These are phyloP conservation scores for Drosophila paulistorum DNA, from an alignment of 1,140 invertebrate genomes.

Conservation along the genomic window DNA sequence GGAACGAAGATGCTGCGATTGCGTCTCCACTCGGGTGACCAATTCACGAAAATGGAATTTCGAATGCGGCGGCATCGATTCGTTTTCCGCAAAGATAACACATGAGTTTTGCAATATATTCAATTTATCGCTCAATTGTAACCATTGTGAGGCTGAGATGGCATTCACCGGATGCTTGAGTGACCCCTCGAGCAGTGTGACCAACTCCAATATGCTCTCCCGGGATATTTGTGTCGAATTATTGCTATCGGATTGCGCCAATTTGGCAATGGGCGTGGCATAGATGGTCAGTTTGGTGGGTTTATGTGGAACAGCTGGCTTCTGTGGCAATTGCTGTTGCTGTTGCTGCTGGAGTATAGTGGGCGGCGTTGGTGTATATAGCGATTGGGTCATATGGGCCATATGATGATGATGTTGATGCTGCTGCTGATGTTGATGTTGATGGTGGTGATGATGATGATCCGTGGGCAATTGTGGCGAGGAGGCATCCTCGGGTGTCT, in stretches of 20 bases:
- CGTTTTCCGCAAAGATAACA: slow-evolving; percentile 87
- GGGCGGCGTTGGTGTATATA: slow-evolving; percentile 35
- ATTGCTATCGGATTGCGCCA: slow-evolving; percentile 63
- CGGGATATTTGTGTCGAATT: slow-evolving; percentile 84
- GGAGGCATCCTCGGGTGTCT: slow-evolving; percentile 36
- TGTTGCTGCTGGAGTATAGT: slow-evolving; percentile 25
- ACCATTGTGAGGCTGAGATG: slow-evolving; percentile 88
- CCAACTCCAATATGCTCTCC: slow-evolving; percentile 88
- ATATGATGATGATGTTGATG: background rate
- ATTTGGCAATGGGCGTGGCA: slow-evolving; percentile 84
- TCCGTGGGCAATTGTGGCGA: background rate
- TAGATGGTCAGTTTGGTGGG: slow-evolving; percentile 85
- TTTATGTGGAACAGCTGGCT: slow-evolving; percentile 85
- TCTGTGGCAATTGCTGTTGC: slow-evolving; percentile 54
- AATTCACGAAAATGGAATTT: slow-evolving; percentile 95
- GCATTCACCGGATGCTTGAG: slow-evolving; percentile 86
- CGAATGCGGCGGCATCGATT: slow-evolving; percentile 91
- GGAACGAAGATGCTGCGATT: slow-evolving; percentile 89
- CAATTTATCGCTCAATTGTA: slow-evolving; percentile 93
- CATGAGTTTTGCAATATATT: slow-evolving; percentile 91
- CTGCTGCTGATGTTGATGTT: no score
- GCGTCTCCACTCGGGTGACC: slow-evolving; percentile 90
- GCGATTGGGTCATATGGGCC: slow-evolving; percentile 67
- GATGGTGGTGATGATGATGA: background rate
- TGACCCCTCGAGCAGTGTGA: slow-evolving; percentile 87